Base-by-base conservation (phyloP, 2,888 invertebrate genomes). In the Hyposoter dolosus region DNA sequence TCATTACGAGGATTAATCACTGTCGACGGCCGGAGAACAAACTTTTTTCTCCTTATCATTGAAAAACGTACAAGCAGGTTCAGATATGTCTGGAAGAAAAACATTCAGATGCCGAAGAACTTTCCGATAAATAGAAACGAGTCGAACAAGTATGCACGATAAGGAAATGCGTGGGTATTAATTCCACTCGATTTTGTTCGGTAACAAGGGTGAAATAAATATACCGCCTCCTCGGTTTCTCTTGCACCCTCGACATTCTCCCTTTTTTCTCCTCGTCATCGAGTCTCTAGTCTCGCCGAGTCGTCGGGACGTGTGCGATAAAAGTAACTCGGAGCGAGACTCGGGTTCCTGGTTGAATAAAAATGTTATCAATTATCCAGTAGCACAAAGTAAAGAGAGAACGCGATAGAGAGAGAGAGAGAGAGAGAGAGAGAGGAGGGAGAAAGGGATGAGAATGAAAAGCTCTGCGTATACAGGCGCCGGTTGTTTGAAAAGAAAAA, bases 351-450 rank as follows among this genome's bases (percentile, higher is more conserved):
- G 71, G 79, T 83, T 83, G 83, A 83, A 83, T 85, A 80, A 85
- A 83, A 85, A 85, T 85, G 83, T 85, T 85, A 85, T 85, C 80
- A 85, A 85, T 85, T 83, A 85, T 85, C 83, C 83, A 72, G 68
- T 45, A 56, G 80, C 50, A n/a, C 63, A 15, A 9, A 40, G 66
- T 56, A 19, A 66, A 53, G 50, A 50, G 66, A 43, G 32, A 47
- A 40, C 40, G 40, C 40, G 40, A 40, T 35, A 6, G 35, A 35
- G 35, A 35, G 35, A 35, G 28, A 28, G 28, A 28, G 28, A 28
- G n/a, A n/a, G n/a, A n/a, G n/a, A n/a, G n/a, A n/a, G n/a, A 6
- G 35, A 35, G 35, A 35, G 35, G 7, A 32, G 19, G 28, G 23
- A 23, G 40, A 63, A 6, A 15, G n/a, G 71, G 65, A 56, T 43